Base-by-base conservation (phyloP, 2,797 vertebrate species). In the Phoxinus dragarum region DNA sequence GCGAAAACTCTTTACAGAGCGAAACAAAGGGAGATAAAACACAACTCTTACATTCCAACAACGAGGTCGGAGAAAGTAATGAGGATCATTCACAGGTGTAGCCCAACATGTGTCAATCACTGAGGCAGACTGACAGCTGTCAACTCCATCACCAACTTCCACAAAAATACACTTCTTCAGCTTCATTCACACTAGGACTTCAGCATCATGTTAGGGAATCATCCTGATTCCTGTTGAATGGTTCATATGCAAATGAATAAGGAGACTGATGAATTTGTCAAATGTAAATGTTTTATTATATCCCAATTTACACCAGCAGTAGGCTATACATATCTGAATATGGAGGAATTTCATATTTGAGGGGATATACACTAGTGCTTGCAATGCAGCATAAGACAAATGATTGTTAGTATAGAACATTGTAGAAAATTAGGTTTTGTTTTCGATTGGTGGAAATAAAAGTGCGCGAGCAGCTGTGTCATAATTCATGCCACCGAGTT, bases 21-120 rank as follows among this genome's bases (percentile, higher is more conserved):
- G 7, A 66, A 66, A 66, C 14, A 66, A 34, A 81, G n/a, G 71
- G 0, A 88, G 0, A 0, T 81, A 0, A 38, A 90, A 90, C 7
- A 90, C 36, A 0, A 54, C 56, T n/a, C 9, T n/a, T 59, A 5
- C 23, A 5, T 59, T n/a, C 75, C 52, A 34, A 0, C 72, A 0
- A 95, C 91, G 76, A 96, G 93, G 89, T 94, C 74, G 91, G 74
- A 93, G 59, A 3, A 66, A 44, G 72, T 86, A 80, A 80, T 42
- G 68, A 1, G 89, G 1, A 0, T 84, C 0, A 21, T 91, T 91
- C 10, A 90, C 52, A 0, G 94, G 94, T 0, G 94, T 95, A 2
- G 94, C 94, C 95, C 94, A 95, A 38, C 94, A 95, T 2, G 88
- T 89, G 23, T 93, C 92, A 67, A 95, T 31, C 44, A 94, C 73